phyloP scores from a whole-genome alignment of 2,797 vertebrate genomes.

The Oryzias sinensis region DNA sequence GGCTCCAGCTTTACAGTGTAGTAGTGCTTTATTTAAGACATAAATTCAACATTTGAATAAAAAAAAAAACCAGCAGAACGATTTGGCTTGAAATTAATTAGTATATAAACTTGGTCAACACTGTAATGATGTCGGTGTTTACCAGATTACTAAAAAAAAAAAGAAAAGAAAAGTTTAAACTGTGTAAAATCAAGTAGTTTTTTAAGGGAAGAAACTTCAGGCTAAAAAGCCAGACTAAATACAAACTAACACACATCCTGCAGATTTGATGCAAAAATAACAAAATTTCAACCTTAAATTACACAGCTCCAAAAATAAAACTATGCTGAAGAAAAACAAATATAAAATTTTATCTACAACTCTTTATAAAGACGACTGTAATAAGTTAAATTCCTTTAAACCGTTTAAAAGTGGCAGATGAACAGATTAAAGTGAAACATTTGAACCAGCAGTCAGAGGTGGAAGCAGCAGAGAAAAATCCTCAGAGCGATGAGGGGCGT shows the following conservation, averaged over 20 bases:
- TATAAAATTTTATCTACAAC: conserved; percentile 70
- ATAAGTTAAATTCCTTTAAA: conserved; percentile 56
- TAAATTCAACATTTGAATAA: neutral
- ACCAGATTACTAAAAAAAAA: neutral
- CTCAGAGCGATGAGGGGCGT: too few species aligned
- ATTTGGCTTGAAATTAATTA: conserved; percentile 43
- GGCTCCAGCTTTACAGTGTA: neutral
- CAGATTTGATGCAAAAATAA: conserved; percentile 39
- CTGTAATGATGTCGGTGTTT: too few species aligned
- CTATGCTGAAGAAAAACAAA: conserved; percentile 53
- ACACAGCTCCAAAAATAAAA: conserved; percentile 70
- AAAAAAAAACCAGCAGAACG: conserved; percentile 13
- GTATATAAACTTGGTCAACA: conserved; percentile 25
- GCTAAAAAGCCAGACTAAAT: conserved; percentile 11
- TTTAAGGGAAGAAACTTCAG: too few species aligned
- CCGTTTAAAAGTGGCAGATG: conserved; percentile 60
- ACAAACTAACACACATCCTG: conserved; percentile 29
- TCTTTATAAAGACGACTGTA: conserved; percentile 60
- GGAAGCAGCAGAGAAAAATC: too few species aligned
- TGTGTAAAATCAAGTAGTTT: too few species aligned
- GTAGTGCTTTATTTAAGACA: neutral
- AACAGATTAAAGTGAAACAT: neutral
- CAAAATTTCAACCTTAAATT: conserved; percentile 61
- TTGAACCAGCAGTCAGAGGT: too few species aligned
- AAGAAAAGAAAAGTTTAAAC: conserved; percentile 12